A percentile compares a stretch with the other conserved stretches of the same genome.
phyloP scores from a whole-genome alignment of 1,140 invertebrate species.

The Cepaea nemoralis region DNA sequence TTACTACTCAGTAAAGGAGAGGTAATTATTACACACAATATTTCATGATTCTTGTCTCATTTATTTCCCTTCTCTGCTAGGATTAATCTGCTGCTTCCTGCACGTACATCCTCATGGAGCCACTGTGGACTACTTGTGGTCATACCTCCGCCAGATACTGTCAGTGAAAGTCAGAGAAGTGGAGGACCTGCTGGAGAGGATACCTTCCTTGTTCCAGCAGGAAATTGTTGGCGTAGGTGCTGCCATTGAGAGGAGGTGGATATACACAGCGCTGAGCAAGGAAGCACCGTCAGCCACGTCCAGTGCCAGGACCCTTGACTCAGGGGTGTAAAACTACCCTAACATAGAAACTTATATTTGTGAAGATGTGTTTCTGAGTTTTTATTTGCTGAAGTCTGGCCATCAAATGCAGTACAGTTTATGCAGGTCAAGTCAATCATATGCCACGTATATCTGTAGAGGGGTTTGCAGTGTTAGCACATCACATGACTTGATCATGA shows the following conservation, averaged over 20 bases:
- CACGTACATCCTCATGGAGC: constrained; percentile 90
- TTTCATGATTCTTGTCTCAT: background rate
- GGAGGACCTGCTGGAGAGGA: constrained; percentile 81
- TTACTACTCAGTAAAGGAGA: background rate
- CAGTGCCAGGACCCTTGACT: background rate
- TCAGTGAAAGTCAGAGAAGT: constrained; percentile 80
- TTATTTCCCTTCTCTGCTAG: constrained; percentile 68
- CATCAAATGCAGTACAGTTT: too few relatives aligned
- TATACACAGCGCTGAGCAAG: constrained; percentile 59
- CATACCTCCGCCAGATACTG: constrained; percentile 84
- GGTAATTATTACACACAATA: background rate
- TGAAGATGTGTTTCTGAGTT: too few relatives aligned
- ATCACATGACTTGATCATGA: too few relatives aligned
- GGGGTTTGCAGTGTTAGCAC: too few relatives aligned
- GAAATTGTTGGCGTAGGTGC: constrained; percentile 83
- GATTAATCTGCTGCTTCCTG: constrained; percentile 85
- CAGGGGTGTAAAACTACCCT: constrained; percentile 6
- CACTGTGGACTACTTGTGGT: constrained; percentile 86
- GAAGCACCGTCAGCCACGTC: background rate
- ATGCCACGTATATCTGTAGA: too few relatives aligned
- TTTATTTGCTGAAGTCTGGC: too few relatives aligned
- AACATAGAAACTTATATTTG: too few relatives aligned
- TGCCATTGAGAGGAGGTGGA: constrained; percentile 84
- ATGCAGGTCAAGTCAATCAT: too few relatives aligned
- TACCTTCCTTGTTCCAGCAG: constrained; percentile 83